Evolutionary conservation across 1,140 invertebrate genomes (phyloP), one percentile per base, ranked within the genome.

Genomic region (Drosophila bocqueti): DNA sequence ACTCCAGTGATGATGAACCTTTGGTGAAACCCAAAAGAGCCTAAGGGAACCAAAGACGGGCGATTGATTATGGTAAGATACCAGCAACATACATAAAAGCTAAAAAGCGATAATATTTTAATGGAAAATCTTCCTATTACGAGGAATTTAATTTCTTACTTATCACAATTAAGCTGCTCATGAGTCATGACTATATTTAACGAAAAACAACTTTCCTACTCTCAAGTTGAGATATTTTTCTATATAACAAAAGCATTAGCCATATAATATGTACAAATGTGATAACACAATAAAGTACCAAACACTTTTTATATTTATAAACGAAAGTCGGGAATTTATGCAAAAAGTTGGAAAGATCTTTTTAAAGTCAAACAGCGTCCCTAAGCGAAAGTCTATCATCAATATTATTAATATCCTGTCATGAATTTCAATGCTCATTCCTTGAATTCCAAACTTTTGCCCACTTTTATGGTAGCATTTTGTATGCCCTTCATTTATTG

Each of bases 401-500:
- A 43, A 15, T 9, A 42, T 42, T 7, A 13, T n/a, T 42, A 0
- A 8, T 3, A 40, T 40, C 2, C 4, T 5, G 45, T 46, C 15
- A 3, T 15, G 2, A 46, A 46, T 46, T 46, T 10, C 4, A 50
- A 2, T n/a, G 9, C 0, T n/a, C 16, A 18, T 18, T 31, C 2
- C 7, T 31, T 29, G 2, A 26, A n/a, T 9, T 11, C 16, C 4
- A 31, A n/a, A 50, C 9, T 3, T 11, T 7, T 7, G 7, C 11
- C 15, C 0, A 0, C 26, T n/a, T 40, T 40, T 26, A 4, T 11
- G 9, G 4, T 26, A 29, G 78, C 78, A 84, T 79, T 84, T 84
- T 81, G 24, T 79, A 67, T 90, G 85, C 81, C 54, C 67, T 89
- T 89, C 84, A 84, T 81, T 85, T 21, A 43, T 26, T 89, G 78